phyloP scores from a whole-genome alignment of 2,888 invertebrate species.

The Flabesymbios commensalis region DNA sequence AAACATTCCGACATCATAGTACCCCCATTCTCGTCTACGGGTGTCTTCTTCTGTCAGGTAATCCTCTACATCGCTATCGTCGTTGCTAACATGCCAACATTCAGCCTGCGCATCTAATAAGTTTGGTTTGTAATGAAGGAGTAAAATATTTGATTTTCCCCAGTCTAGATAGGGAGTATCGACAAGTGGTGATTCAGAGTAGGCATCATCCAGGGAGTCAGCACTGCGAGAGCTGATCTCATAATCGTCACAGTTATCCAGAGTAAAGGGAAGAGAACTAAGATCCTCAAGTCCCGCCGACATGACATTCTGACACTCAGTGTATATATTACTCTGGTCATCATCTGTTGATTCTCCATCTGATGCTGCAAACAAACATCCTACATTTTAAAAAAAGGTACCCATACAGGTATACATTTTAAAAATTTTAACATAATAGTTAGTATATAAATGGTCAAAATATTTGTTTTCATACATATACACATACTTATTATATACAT shows the following conservation, averaged over 20 bases:
- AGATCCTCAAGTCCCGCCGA: not conserved
- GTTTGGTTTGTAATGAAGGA: too few relatives aligned
- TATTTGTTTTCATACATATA: too few relatives aligned
- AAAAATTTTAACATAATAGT: too few relatives aligned
- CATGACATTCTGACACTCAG: not conserved
- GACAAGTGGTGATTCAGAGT: slow-evolving; percentile 40
- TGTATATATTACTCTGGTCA: not conserved
- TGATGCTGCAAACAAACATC: slow-evolving; percentile 21
- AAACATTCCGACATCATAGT: slow-evolving; percentile 27
- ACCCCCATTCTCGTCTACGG: slow-evolving; percentile 9
- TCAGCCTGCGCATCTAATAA: not conserved
- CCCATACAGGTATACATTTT: not conserved
- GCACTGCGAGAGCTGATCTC: slow-evolving; percentile 49
- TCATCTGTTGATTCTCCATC: slow-evolving; percentile 13
- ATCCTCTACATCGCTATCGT: slow-evolving; percentile 16
- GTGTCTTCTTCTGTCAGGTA: not conserved
- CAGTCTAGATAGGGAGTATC: slow-evolving; percentile 5
- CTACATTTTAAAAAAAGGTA: not conserved
- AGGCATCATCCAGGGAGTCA: slow-evolving; percentile 47
- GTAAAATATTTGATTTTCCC: not conserved
- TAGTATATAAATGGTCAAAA: too few relatives aligned
- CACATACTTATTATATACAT: too few relatives aligned
- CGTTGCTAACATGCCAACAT: too few relatives aligned
- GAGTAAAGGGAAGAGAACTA: not conserved
- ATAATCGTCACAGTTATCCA: slow-evolving; percentile 36